A percentile compares a stretch with the other conserved stretches of the same genome.
phyloP scores from a whole-genome alignment of 64 coral and sea anemone species.

The Stichodactyla mertensii region DNA sequence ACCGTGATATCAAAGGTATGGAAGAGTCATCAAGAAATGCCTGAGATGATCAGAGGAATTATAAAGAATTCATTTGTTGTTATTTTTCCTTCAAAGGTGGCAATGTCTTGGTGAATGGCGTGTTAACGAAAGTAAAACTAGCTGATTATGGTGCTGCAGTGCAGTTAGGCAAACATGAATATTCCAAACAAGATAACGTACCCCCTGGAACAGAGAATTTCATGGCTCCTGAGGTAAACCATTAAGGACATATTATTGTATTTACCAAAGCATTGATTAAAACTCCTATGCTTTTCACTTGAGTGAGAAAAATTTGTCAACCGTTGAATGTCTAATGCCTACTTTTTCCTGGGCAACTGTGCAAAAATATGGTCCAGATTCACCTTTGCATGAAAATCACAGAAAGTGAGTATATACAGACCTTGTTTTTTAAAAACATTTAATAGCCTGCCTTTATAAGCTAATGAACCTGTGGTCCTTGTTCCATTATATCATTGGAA shows the following conservation, averaged over 20 bases:
- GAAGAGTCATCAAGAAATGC: neutral
- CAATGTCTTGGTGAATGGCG: constrained; percentile 57
- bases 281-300: too few relatives aligned
- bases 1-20: constrained; percentile 72
- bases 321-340: too few relatives aligned
- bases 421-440: too few relatives aligned
- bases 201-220: constrained; percentile 79
- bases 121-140: constrained; percentile 43
- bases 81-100: constrained; percentile 39
- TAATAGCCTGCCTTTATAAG: too few relatives aligned
- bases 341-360: too few relatives aligned
- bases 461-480: too few relatives aligned
- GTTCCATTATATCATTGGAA: too few relatives aligned
- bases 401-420: too few relatives aligned
- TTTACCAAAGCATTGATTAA: too few relatives aligned
- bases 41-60: neutral
- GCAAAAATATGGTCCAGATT: neutral
- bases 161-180: neutral
- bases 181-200: neutral
- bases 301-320: too few relatives aligned
- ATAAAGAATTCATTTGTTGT: neutral
- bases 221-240: constrained; percentile 85
- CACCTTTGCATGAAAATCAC: too few relatives aligned
- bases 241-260: neutral
- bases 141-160: constrained; percentile 59